phyloP scores from a whole-genome alignment of 2,113 vertebrate genomes.

The Ondatra zibethicus region DNA sequence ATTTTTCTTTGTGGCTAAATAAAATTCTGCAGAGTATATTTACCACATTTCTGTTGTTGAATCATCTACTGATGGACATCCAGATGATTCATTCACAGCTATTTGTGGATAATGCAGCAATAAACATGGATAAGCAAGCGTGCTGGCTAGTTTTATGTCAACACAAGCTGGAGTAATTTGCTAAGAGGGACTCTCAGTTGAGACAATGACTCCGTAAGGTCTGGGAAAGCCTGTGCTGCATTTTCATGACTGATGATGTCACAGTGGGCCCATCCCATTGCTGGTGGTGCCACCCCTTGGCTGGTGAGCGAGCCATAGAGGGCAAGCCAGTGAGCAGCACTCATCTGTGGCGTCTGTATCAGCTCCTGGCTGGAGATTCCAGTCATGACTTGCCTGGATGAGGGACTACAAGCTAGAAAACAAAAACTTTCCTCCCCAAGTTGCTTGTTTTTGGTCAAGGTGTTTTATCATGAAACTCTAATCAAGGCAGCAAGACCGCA shows the following conservation, averaged over 20 bases:
- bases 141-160: not conserved
- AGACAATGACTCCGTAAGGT: not conserved
- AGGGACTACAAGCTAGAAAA: not conserved
- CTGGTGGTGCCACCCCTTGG: not conserved
- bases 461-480: not conserved
- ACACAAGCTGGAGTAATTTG: not conserved
- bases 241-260: not conserved
- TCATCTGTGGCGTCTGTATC: not conserved
- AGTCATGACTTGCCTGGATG: too few relatives aligned
- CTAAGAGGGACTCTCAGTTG: not conserved
- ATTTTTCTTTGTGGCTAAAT: not conserved
- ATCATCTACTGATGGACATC: not conserved
- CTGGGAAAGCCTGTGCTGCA: not conserved
- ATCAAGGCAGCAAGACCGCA: not conserved
- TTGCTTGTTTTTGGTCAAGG: not conserved
- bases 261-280: not conserved
- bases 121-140: not conserved
- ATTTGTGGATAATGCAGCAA: not conserved
- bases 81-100: not conserved
- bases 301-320: not conserved
- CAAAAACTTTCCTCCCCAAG: too few relatives aligned
- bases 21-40: too few relatives aligned
- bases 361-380: not conserved
- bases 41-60: too few relatives aligned
- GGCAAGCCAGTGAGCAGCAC: not conserved